Evolutionary conservation across 1,140 invertebrate genomes (phyloP), one percentile per base, ranked within the genome.

Genomic region (Drosophila kanapiae): DNA sequence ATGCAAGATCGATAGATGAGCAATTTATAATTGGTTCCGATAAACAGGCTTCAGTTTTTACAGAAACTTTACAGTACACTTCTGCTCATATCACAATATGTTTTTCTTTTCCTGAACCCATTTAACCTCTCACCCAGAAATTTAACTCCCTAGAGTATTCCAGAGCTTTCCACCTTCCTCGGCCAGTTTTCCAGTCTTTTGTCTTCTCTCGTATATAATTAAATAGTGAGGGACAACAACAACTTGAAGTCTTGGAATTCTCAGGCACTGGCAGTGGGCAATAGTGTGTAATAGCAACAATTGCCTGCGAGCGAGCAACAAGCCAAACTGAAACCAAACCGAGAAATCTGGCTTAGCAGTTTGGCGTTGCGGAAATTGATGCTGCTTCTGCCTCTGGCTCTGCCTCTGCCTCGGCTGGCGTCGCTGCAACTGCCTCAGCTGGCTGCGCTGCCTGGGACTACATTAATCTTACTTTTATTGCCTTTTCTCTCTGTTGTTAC

Each of bases 391-490:
- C 35, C 35, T 6, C 54, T 0, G 27, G n/a, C n/a, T 9, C 48
- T 16, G 47, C 45, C 23, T 1, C 27, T 49, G 42, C 16, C 33
- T 23, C 31, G 6, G 33, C 3, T 23, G 7, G 31, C 31, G 27
- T n/a, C 57, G 0, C 42, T 35, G 35, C 6, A 35, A 5, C 48
- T 14, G 45, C 37, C 47, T 13, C 31, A 1, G 45, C 13, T 11
- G 11, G 4, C 68, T 53, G 51, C 29, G 43, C 51, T 51, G 70
- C 45, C 35, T 45, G 56, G 47, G 37, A 48, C 75, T 78, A 78
- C 75, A 70, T 78, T 59, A 78, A 78, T 78, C 75, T 78, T 78
- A 78, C 75, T 78, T 78, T 78, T 78, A 78, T 78, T 78, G 75
- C 45, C 60, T 65, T 78, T 40, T 40, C 43, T 51, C 49, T 6